Evolutionary conservation across 1,140 invertebrate species (phyloP).

Genomic region (Drosophila cardini): DNA sequence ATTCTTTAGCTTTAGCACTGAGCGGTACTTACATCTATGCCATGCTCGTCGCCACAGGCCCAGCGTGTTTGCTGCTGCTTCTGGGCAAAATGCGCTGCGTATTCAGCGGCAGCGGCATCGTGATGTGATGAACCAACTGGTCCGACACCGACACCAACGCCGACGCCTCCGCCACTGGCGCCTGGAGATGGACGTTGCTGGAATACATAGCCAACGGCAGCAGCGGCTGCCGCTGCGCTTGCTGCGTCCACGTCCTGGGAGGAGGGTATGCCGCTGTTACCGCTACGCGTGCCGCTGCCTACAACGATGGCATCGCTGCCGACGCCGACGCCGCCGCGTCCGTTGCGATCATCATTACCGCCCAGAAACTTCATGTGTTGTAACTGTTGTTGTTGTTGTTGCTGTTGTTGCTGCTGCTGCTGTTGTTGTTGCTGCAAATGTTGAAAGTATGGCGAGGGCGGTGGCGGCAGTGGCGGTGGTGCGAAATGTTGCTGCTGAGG

Average conservation of each 20-base stretch:
- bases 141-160: conserved; percentile 43
- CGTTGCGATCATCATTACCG: conserved; percentile 82
- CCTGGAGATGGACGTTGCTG: conserved; percentile 77
- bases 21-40: conserved; percentile 79
- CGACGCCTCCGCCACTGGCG: conserved; percentile 42
- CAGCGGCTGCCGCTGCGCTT: conserved; percentile 72
- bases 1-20: no score
- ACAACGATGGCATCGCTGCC: conserved; percentile 63
- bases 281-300: conserved; percentile 48
- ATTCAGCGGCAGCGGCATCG: conserved; percentile 77
- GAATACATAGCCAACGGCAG: conserved; percentile 80
- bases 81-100: conserved; percentile 79
- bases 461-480: conserved; percentile 38
- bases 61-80: conserved; percentile 81
- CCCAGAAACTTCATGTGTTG: conserved; percentile 85
- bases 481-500: conserved; percentile 51
- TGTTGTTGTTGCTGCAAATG: conserved; percentile 54
- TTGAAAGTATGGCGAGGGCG: conserved; percentile 50
- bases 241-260: conserved; percentile 72
- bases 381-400: conserved; percentile 57
- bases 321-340: conserved; percentile 76
- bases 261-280: conserved; percentile 37
- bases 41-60: conserved; percentile 82
- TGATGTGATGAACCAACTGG: conserved; percentile 65
- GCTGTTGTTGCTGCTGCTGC: conserved; percentile 53